These are phyloP conservation scores for Epicampocera succincta DNA, from an alignment of 2,888 invertebrate genomes.

Conservation along the genomic window DNA sequence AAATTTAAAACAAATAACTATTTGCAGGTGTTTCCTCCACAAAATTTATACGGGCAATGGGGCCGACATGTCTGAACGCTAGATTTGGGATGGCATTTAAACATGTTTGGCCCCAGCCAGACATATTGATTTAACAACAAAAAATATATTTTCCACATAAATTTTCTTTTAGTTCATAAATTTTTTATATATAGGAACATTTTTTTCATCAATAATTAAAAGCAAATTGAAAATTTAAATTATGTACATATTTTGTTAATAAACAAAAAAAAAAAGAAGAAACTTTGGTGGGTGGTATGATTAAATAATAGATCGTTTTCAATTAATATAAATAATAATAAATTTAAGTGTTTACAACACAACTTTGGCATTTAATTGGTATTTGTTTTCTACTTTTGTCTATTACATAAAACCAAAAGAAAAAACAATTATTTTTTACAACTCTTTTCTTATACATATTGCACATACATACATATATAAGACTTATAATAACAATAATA, in stretches of 20 bases:
- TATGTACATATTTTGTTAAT: conserved; percentile 7
- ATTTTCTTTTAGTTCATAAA: background rate
- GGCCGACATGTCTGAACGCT: too few relatives aligned
- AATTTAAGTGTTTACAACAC: conserved; percentile 58
- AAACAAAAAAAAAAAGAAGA: conserved; percentile 13
- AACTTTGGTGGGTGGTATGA: conserved; percentile 34
- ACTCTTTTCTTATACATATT: conserved; percentile 1
- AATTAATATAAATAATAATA: too few relatives aligned
- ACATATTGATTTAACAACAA: too few relatives aligned
- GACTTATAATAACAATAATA: conserved; percentile 14
- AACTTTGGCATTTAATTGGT: conserved; percentile 45
- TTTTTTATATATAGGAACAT: conserved; percentile 51
- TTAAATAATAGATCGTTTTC: conserved; percentile 13
- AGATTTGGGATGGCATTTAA: too few relatives aligned
- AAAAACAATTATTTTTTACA: background rate
- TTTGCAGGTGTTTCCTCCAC: too few relatives aligned
- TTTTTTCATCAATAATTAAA: conserved; percentile 22
- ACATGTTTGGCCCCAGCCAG: too few relatives aligned
- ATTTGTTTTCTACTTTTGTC: background rate
- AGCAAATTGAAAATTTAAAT: conserved; percentile 40
- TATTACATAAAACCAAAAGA: conserved; percentile 7
- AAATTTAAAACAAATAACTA: conserved; percentile 15
- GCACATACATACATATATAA: too few relatives aligned
- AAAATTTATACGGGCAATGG: too few relatives aligned
- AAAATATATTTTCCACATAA: too few relatives aligned